Base-by-base conservation (phyloP, 2,113 vertebrate species). In the Dipodomys merriami region DNA sequence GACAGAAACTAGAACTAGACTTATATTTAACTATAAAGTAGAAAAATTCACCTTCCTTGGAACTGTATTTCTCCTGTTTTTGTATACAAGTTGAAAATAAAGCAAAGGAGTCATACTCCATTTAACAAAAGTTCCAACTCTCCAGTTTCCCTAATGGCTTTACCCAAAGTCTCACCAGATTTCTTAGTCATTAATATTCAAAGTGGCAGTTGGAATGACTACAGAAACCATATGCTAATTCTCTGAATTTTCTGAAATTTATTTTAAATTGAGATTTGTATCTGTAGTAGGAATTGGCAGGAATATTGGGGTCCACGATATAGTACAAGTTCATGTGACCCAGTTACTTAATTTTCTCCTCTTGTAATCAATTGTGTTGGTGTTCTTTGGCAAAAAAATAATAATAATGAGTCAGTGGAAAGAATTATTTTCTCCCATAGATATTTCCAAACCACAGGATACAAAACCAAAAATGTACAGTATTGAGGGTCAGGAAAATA, bases 251-350 rank as follows among this genome's bases (percentile, higher is more conserved):
- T 19, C 16, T 16, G 18, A 74, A 81, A 81, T 60, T 33, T 72
- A 68, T 68, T 83, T 83, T 83, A 62, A 72, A 64, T 95, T 86
- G 18, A 60, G 0, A 33, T 94, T 90, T 90, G 1, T 82, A 11
- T 81, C 15, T 64, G 11, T 57, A 29, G 46, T 57, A 29, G 20
- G 44, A 69, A 2, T 20, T 80, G 22, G 20, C 25, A 79, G 11
- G 27, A 90, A 76, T 90, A 79, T 44, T 65, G 12, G 35, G 35
- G 83, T 92, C 1, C 33, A n/a, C 80, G 57, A 72, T 7, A 88
- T 3, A 91, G 39, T 22, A 67, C 1, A 83, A 0, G 9, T 3
- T 86, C 22, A 33, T 64, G 2, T 67, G 77, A 57, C 19, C 10
- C 7, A 93, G 62, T 85, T 64, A 87, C 7, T 80, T 30, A 82